Base-by-base conservation (phyloP, 1,140 invertebrate species). In the Geopemphigus sp. region DNA sequence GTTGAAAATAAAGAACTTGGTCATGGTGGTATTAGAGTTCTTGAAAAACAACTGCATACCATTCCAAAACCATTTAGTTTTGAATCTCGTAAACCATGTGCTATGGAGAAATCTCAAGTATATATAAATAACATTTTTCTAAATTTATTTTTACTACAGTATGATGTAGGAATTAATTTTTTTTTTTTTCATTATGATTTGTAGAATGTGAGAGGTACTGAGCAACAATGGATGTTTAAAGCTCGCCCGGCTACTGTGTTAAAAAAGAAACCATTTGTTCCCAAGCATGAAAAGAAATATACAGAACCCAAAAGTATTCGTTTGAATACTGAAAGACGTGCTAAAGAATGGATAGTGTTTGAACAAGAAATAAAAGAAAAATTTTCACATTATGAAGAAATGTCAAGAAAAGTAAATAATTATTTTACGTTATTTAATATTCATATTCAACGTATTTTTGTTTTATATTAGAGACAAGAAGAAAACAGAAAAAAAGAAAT, bases 231-330 rank as follows among this genome's bases (percentile, higher is more conserved):
- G 74, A 50, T 50, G 10, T 78, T 78, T n/a, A 78, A 78, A 78
- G 74, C 74, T 2, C 57, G 74, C 2, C 74, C 74, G 5, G 74
- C 74, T 26, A 78, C 74, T 0, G 74, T 78, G 6, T 5, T 78
- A 24, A 78, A 78, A 63, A 78, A 63, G n/a, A 78, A 78, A 78
- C 74, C 74, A 47, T 78, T 78, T 78, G 74, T 78, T 22, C 74
- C 74, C 4, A 78, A 78, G 5, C 22, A 50, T 14, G 74, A 78
- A 59, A 59, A 63, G 50, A 78, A 61, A 78, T 78, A n/a, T 63
- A 78, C 74, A 47, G 57, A 78, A 61, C 56, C 74, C 19, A 78
- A 61, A 78, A 61, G 61, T 63, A 59, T 78, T 15, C 22, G 22
- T 10, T 61, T 78, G 19, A 78, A 78, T 50, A 78, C 74, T 47